phyloP scores from a whole-genome alignment of 1,140 invertebrate genomes.

The Orius insidiosus region DNA sequence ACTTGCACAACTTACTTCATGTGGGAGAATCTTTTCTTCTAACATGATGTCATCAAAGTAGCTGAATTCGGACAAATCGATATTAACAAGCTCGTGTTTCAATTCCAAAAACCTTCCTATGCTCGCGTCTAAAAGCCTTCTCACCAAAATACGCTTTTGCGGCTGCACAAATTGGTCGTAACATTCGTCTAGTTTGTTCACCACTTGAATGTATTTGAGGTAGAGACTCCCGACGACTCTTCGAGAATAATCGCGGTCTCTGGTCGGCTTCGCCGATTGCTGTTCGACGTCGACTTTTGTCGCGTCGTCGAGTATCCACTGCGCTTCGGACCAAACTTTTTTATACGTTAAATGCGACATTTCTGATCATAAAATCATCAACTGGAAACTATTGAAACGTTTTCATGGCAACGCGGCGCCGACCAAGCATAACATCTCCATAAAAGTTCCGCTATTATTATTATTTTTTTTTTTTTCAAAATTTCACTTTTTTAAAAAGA shows the following conservation, averaged over 20 bases:
- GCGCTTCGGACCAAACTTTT: constrained; percentile 42
- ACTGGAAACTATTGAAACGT: background rate
- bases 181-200: constrained; percentile 51
- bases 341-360: constrained; percentile 62
- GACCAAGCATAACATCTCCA: too few relatives aligned
- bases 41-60: constrained; percentile 65
- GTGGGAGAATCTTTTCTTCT: constrained; percentile 34
- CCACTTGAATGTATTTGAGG: constrained; percentile 59
- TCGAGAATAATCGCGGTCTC: constrained; percentile 39
- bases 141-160: constrained; percentile 69
- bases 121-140: constrained; percentile 57
- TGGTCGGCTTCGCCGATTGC: constrained; percentile 38
- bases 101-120: constrained; percentile 58
- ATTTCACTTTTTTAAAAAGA: too few relatives aligned
- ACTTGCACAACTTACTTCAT: constrained; percentile 22
- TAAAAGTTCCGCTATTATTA: too few relatives aligned
- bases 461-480: too few relatives aligned
- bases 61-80: constrained; percentile 69
- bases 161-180: constrained; percentile 85
- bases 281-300: constrained; percentile 41
- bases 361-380: background rate
- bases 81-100: constrained; percentile 69
- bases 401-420: background rate
- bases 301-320: constrained; percentile 41
- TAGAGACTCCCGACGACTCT: constrained; percentile 42